Conservation (phyloP, 2,113 vertebrate genomes). For the Prochilodus magdalenae region DNA sequence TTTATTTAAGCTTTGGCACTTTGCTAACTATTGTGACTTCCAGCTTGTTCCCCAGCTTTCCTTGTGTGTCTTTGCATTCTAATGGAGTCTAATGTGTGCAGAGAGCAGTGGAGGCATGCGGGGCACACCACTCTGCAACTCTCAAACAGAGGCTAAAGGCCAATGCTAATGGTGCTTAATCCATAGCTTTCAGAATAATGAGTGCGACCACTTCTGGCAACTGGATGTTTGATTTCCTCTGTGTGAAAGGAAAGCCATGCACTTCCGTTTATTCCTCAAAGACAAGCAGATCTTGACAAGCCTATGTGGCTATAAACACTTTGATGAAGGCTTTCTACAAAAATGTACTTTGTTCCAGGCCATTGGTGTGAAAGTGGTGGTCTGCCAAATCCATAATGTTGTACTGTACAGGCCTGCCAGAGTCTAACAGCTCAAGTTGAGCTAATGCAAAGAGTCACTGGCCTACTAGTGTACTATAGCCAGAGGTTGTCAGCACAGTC, state of each 20-base stretch:
- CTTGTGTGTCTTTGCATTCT: constrained; percentile 32
- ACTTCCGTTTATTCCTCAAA: constrained; percentile 20
- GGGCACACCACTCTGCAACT: background rate
- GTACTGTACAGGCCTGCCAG: background rate
- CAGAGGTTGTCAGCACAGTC: background rate
- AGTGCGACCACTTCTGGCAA: constrained; percentile 36
- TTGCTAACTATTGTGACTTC: background rate
- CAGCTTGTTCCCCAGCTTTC: background rate
- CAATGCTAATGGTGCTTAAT: constrained; percentile 53
- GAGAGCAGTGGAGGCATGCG: constrained; percentile 7
- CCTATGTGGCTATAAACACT: constrained; percentile 12
- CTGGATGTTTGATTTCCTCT: constrained; percentile 44
- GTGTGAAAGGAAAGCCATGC: constrained; percentile 30
- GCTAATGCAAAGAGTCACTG: background rate
- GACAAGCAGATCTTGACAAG: constrained; percentile 3
- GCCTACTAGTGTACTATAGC: background rate
- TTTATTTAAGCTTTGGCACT: background rate
- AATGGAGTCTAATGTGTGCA: constrained; percentile 30
- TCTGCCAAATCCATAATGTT: constrained; percentile 14
- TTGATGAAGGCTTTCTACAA: constrained; percentile 7
- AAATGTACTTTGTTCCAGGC: constrained; percentile 4
- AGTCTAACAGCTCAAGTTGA: background rate
- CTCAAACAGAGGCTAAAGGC: constrained; percentile 42
- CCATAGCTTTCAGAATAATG: constrained; percentile 44
- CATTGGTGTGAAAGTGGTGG: constrained; percentile 28